phyloP scores from a whole-genome alignment of 92 coral and sea anemone genomes.

The Phymanthus crucifer region DNA sequence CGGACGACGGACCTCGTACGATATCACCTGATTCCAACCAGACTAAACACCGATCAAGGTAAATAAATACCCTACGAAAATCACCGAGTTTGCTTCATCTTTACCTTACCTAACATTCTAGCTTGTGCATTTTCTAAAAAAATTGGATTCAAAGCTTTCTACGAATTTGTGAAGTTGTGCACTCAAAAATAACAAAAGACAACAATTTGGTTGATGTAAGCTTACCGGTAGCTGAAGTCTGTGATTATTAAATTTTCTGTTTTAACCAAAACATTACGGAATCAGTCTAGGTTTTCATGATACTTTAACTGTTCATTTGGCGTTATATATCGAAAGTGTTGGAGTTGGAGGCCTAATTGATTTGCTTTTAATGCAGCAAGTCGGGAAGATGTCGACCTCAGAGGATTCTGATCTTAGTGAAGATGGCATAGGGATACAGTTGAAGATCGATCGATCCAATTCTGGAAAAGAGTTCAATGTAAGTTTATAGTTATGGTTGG shows the following conservation, averaged over 20 bases:
- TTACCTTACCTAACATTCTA: not conserved
- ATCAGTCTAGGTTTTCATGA: not conserved
- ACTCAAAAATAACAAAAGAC: not conserved
- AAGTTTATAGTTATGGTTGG: not conserved
- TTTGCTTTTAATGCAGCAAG: not conserved
- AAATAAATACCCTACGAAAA: not conserved
- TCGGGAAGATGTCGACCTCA: conserved; percentile 42
- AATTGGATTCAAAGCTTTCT: not conserved
- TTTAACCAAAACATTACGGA: not conserved
- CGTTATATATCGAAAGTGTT: not conserved
- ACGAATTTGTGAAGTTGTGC: not conserved
- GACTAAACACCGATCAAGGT: not conserved
- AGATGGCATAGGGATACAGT: conserved; percentile 66
- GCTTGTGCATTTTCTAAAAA: not conserved
- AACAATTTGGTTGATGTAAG: not conserved
- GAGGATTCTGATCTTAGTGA: conserved; percentile 87
- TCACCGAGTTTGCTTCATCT: not conserved
- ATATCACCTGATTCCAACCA: not conserved
- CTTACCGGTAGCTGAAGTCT: not conserved
- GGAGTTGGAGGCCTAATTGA: not conserved
- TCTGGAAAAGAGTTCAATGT: not conserved
- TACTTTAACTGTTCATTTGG: not conserved
- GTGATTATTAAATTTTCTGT: not conserved
- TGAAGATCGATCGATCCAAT: conserved; percentile 71
- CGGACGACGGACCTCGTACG: not conserved